A percentile compares a stretch with the other conserved stretches of the same genome.
Conservation (phyloP, 2,113 vertebrate genomes). For the Nothoprocta pentlandii region DNA sequence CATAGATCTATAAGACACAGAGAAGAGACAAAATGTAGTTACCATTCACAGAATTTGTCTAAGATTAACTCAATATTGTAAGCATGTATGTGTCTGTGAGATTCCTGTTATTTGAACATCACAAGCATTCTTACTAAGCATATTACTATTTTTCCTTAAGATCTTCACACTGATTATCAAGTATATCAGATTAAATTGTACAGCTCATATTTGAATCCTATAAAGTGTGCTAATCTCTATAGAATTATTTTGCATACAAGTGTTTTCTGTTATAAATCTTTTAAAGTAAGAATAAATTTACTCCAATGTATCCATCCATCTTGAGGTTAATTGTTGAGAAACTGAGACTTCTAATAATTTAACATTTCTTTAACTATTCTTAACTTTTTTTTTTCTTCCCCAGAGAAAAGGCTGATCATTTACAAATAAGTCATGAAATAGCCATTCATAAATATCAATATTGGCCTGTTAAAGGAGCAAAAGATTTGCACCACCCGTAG, state of each 20-base stretch:
- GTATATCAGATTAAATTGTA: background rate
- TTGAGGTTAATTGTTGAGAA: background rate
- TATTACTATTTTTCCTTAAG: background rate
- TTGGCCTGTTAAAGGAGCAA: accelerated
- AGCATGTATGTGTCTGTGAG: background rate
- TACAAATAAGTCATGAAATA: background rate
- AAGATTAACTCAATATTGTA: background rate
- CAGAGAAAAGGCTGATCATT: background rate
- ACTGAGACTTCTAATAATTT: background rate
- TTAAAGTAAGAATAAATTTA: background rate
- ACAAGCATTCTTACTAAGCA: background rate
- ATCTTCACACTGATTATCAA: background rate
- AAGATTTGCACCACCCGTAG: background rate
- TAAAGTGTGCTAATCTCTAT: background rate
- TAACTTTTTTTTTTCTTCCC: background rate
- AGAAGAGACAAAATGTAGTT: too few species aligned
- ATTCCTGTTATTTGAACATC: background rate
- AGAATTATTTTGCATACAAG: background rate
- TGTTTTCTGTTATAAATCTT: background rate
- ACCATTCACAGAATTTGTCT: background rate
- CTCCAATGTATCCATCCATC: background rate
- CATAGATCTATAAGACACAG: too few species aligned
- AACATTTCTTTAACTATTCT: accelerated
- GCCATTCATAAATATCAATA: background rate
- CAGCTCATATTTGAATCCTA: background rate